phyloP scores from a whole-genome alignment of 1,140 invertebrate species.

The Dinothrombium tinctorium region DNA sequence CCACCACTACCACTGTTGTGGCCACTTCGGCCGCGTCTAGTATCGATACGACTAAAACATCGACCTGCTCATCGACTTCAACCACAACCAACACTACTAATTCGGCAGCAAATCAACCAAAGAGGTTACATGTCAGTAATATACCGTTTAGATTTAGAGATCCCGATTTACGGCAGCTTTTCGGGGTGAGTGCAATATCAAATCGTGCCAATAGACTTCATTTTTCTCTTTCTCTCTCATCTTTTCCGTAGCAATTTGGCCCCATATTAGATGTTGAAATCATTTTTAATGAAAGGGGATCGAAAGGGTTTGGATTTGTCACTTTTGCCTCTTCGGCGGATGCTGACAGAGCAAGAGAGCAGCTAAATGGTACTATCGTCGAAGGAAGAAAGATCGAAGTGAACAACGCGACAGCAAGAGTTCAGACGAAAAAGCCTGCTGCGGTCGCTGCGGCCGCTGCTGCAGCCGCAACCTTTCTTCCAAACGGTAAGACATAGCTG shows the following conservation, averaged over 20 bases:
- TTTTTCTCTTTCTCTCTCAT: background rate
- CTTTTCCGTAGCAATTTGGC: conserved; percentile 48
- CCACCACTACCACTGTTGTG: too few species aligned
- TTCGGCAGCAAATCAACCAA: conserved; percentile 26
- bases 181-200: conserved; percentile 46
- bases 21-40: too few species aligned
- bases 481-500: conserved; percentile 8
- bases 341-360: conserved; percentile 98
- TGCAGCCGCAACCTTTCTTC: conserved; percentile 4
- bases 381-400: conserved; percentile 99
- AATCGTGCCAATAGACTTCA: too few species aligned
- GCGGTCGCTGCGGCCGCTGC: background rate
- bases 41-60: too few species aligned
- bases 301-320: conserved; percentile 99
- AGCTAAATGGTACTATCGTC: conserved; percentile 99
- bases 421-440: conserved; percentile 11
- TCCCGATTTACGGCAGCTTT: conserved; percentile 86
- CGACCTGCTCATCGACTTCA: too few species aligned
- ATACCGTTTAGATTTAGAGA: conserved; percentile 97
- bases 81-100: too few species aligned
- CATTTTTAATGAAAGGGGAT: conserved; percentile 97
- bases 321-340: conserved; percentile 99
- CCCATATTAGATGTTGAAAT: conserved; percentile 97
- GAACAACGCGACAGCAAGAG: conserved; percentile 27
- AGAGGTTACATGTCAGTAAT: conserved; percentile 82